Evolutionary conservation across 1,140 invertebrate genomes (phyloP), one percentile per base, ranked within the genome.

Genomic region (Trichogramma pretiosum): DNA sequence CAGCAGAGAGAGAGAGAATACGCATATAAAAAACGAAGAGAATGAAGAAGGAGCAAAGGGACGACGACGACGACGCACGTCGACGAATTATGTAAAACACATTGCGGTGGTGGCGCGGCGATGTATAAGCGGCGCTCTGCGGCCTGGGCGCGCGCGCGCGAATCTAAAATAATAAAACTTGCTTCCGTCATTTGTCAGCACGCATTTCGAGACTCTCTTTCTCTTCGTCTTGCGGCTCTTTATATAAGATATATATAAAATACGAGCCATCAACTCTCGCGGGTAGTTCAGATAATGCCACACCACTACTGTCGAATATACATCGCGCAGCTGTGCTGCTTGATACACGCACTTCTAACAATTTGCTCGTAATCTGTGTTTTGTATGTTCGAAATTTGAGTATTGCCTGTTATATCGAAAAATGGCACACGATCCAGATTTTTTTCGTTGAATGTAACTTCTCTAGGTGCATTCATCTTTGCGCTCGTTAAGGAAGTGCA

Each of bases 151-250:
- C 64, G 56, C 55, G 14, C 16, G 11, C 34, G 38, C 59, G 62
- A 62, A 69, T 70, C 63, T 70, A 70, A 72, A 72, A 72, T 72
- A 70, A 72, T 72, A 72, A 70, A 72, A 72, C 57, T 65, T 62
- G 61, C 58, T 60, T 67, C 57, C 57, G 67, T 70, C 68, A 72
- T 72, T 72, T 72, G 69, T 72, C 69, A 72, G 69, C 64, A 66
- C 59, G 61, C 62, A 8, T 36, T n/a, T n/a, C n/a, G 22, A 24
- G 2, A 21, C 18, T n/a, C 7, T 16, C 43, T 3, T 23, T 23
- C 26, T 21, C 44, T 37, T 34, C 32, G 14, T 41, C 5, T 3
- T 19, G 10, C 32, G 41, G 26, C 44, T 49, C 35, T 46, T 53
- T 53, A 57, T 42, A 46, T 51, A 46, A 51, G 56, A 60, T n/a